Conservation (phyloP, 2,113 vertebrate genomes). For the Gopherus flavomarginatus region DNA sequence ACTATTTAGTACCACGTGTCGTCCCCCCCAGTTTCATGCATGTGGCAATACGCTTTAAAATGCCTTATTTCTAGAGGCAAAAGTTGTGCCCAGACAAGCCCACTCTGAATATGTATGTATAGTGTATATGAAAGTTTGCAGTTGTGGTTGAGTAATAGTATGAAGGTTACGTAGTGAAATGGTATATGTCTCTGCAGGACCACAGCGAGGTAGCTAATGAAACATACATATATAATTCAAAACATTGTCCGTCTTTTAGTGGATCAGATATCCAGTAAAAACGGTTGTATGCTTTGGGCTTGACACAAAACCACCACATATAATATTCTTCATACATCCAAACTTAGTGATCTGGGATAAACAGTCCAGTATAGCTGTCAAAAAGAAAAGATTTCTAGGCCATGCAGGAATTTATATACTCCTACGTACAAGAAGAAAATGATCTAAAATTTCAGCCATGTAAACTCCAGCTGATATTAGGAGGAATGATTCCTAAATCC, state of each 20-base stretch:
- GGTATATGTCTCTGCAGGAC: neutral
- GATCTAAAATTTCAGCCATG: slow-evolving; percentile 42
- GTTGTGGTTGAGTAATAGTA: neutral
- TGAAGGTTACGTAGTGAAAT: neutral
- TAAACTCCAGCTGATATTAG: slow-evolving; percentile 6
- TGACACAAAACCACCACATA: slow-evolving; percentile 1
- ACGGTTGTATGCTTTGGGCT: neutral
- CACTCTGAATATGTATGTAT: neutral
- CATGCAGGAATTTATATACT: neutral
- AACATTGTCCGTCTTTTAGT: neutral
- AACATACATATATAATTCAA: neutral
- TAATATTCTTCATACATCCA: neutral
- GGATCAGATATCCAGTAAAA: neutral
- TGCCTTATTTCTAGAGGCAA: slow-evolving; percentile 15
- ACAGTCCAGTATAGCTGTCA: slow-evolving; percentile 19
- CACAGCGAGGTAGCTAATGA: neutral
- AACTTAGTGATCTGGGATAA: slow-evolving; percentile 28
- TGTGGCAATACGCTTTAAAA: slow-evolving; percentile 56
- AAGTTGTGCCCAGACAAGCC: neutral
- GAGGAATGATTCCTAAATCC: slow-evolving; percentile 26
- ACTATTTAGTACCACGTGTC: neutral
- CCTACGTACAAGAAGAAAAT: slow-evolving; percentile 29
- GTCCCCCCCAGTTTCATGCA: slow-evolving; percentile 11
- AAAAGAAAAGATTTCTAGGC: slow-evolving; percentile 33
- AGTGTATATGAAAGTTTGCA: neutral